These are phyloP conservation scores for Dasysyrphus albostriatus DNA, from an alignment of 2,888 invertebrate genomes.

Conservation along the genomic window DNA sequence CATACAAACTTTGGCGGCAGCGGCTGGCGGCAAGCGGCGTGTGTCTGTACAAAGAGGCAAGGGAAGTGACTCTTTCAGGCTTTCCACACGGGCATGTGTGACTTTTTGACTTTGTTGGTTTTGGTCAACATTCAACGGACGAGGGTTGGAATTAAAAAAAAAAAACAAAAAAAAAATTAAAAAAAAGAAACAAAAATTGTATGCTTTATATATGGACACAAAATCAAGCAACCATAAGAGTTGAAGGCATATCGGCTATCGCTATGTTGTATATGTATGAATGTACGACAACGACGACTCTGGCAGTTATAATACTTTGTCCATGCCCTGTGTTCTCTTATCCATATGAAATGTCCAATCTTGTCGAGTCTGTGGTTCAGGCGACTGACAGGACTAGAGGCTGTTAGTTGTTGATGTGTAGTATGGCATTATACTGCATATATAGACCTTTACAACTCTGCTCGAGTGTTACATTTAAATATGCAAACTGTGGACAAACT, in stretches of 20 bases:
- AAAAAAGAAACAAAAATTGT: slow-evolving; percentile 32
- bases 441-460: slow-evolving; percentile 30
- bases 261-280: background rate
- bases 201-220: slow-evolving; percentile 20
- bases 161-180: slow-evolving; percentile 23
- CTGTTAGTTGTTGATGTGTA: slow-evolving; percentile 15
- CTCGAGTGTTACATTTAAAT: slow-evolving; percentile 75
- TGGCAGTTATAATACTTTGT: slow-evolving; percentile 55
- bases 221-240: slow-evolving; percentile 40
- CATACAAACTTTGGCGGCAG: slow-evolving; percentile 31
- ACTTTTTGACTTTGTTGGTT: slow-evolving; percentile 69
- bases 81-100: slow-evolving; percentile 67
- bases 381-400: slow-evolving; percentile 58
- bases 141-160: slow-evolving; percentile 25
- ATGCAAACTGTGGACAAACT: slow-evolving; percentile 76
- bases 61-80: slow-evolving; percentile 6
- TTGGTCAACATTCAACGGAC: slow-evolving; percentile 65
- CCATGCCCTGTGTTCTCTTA: slow-evolving; percentile 47
- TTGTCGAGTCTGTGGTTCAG: slow-evolving; percentile 68
- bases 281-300: slow-evolving; percentile 19
- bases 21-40: slow-evolving; percentile 5
- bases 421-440: slow-evolving; percentile 16
- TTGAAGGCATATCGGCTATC: slow-evolving; percentile 47
- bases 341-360: slow-evolving; percentile 60
- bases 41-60: slow-evolving; percentile 17